Evolutionary conservation across 2,888 invertebrate species (phyloP).

Genomic region (Acleris literana): DNA sequence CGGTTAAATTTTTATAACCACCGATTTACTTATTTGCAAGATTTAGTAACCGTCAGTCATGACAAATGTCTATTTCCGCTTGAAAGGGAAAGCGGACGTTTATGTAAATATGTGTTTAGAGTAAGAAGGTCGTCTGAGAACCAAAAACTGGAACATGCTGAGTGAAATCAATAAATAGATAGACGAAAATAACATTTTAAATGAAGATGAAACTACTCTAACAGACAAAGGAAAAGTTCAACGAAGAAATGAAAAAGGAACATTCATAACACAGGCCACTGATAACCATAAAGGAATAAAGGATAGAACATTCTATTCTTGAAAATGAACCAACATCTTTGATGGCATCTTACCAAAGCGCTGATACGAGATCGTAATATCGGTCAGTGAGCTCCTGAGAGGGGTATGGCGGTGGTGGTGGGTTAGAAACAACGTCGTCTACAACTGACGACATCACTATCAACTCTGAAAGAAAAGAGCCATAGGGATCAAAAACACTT

Average conservation of each 20-base stretch:
- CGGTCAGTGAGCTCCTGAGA: slow-evolving; percentile 62
- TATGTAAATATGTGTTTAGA: slow-evolving; percentile 50
- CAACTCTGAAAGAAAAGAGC: slow-evolving; percentile 63
- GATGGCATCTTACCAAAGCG: slow-evolving; percentile 65
- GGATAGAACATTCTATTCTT: slow-evolving; percentile 10
- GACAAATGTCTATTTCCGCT: slow-evolving; percentile 60
- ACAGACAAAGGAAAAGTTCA: background rate
- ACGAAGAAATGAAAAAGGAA: too few relatives aligned
- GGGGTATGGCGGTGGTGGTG: slow-evolving; percentile 64
- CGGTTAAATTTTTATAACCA: slow-evolving; percentile 45
- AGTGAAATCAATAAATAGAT: slow-evolving; percentile 25
- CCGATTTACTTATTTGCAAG: slow-evolving; percentile 17
- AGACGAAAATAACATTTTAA: slow-evolving; percentile 5
- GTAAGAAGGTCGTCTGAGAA: slow-evolving; percentile 33
- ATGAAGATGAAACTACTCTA: slow-evolving; percentile 21
- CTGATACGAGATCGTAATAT: slow-evolving; percentile 70
- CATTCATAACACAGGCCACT: too few relatives aligned
- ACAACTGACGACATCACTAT: slow-evolving; percentile 73
- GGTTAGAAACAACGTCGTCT: slow-evolving; percentile 51
- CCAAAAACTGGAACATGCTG: slow-evolving; percentile 30
- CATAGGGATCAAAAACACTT: slow-evolving; percentile 7
- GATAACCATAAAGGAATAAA: slow-evolving; percentile 11
- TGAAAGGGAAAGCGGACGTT: slow-evolving; percentile 58
- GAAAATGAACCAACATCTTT: slow-evolving; percentile 26
- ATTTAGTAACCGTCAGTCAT: slow-evolving; percentile 55